phyloP scores from a whole-genome alignment of 64 coral and sea anemone genomes.

The Dendronephthya gigantea region DNA sequence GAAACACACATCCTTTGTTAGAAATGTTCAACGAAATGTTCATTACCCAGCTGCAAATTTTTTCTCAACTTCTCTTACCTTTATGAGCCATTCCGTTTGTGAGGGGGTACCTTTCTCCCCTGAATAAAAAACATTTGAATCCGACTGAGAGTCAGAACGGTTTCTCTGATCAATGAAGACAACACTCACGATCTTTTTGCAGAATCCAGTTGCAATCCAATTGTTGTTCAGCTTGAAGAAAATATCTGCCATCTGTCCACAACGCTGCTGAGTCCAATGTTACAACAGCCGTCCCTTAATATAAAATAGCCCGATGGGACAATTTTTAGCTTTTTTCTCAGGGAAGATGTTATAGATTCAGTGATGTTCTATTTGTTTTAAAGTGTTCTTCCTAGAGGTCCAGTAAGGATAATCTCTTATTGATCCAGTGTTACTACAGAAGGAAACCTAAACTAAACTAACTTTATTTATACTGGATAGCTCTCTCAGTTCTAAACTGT shows the following conservation, averaged over 20 bases:
- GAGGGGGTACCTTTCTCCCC: neutral
- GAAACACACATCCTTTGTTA: neutral
- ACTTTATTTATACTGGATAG: too few relatives aligned
- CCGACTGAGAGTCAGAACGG: neutral
- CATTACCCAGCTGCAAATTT: too few relatives aligned
- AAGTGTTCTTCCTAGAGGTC: too few relatives aligned
- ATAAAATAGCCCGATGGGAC: too few relatives aligned
- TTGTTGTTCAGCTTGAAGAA: constrained; percentile 73
- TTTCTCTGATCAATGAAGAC: neutral
- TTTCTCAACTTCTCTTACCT: constrained; percentile 10
- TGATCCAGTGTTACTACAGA: too few relatives aligned
- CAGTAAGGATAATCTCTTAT: too few relatives aligned
- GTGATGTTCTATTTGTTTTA: too few relatives aligned
- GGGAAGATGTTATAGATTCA: too few relatives aligned
- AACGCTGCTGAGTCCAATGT: constrained; percentile 46
- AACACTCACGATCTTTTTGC: constrained; percentile 43
- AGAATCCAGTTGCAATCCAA: constrained; percentile 84
- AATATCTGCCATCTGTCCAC: constrained; percentile 90
- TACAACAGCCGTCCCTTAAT: constrained; percentile 56
- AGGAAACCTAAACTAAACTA: too few relatives aligned
- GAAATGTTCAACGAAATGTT: too few relatives aligned
- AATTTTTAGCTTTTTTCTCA: too few relatives aligned
- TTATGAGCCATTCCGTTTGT: constrained; percentile 17
- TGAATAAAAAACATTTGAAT: neutral
- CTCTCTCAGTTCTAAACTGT: too few relatives aligned